Base-by-base conservation (phyloP, 1,140 invertebrate species). In the Pteromalus puparum region DNA sequence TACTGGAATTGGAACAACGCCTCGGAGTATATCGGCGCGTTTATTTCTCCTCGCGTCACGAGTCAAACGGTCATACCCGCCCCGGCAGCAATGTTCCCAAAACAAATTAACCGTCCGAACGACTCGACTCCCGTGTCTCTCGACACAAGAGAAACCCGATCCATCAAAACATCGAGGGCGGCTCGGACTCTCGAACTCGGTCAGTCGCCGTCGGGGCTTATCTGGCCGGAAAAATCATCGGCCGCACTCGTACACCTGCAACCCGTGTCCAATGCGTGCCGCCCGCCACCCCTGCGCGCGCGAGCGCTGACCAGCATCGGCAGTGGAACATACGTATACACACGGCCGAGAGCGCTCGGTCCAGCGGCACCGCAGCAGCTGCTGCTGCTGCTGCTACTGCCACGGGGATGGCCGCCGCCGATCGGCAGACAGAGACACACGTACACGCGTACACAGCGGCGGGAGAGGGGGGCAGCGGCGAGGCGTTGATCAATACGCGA, bases 401-500 rank as follows among this genome's bases (percentile, higher is more conserved):
- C n/a, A 18, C 12, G 81, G 9, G 30, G 30, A 7, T 30, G 30
- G 73, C 13, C 74, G 24, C 38, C 70, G 53, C 53, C 77, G 46
- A 28, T 61, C 53, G 18, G 26, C 21, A 68, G 78, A 77, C 30
- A 26, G 30, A 81, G 30, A 76, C 85, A 89, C 88, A 89, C 84
- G 89, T 87, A 88, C 87, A 83, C 85, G 86, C 87, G 87, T 82
- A 84, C 88, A 87, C 89, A 89, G 89, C 42, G 13, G 18, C 21
- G 42, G 28, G 28, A 61, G 75, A 48, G 13, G 48, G 75, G 24
- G 75, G 24, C 92, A 91, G 91, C 91, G 89, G 91, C 90, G 91
- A 93, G 92, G 91, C 92, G 91, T 93, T 93, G 92, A 93, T 93
- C 92, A 93, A 93, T 93, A 93, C 92, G 91, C 91, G 92, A 93